These are phyloP conservation scores for Gulo gulo DNA, from an alignment of 2,113 vertebrate genomes.

Conservation along the genomic window DNA sequence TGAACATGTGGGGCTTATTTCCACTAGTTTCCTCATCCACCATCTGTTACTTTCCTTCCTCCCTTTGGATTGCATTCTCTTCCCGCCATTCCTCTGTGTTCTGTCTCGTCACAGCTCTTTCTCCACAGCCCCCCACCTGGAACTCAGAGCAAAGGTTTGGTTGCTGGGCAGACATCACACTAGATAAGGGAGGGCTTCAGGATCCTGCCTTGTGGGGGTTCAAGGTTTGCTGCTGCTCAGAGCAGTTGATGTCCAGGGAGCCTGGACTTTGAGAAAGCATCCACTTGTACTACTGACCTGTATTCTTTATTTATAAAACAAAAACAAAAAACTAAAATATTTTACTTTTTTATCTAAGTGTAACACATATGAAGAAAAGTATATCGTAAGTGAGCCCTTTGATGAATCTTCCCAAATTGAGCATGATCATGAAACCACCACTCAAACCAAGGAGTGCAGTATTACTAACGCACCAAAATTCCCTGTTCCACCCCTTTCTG, in stretches of 20 bases:
- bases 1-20: neutral
- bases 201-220: neutral
- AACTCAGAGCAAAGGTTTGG: neutral
- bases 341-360: neutral
- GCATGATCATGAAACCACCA: neutral
- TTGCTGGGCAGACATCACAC: neutral
- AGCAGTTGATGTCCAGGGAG: neutral
- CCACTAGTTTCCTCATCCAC: neutral
- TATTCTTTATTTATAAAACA: neutral
- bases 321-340: neutral
- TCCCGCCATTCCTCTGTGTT: neutral
- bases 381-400: neutral
- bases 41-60: neutral
- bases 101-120: neutral
- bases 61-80: neutral
- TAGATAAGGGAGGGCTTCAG: neutral
- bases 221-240: neutral
- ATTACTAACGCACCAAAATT: neutral
- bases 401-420: neutral
- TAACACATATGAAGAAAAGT: neutral
- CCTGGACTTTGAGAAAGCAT: neutral
- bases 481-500: accelerated
- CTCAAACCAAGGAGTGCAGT: neutral
- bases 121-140: neutral
- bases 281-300: neutral